These are phyloP conservation scores for Hirundichthys speculiger DNA, from an alignment of 2,113 vertebrate genomes.

Conservation along the genomic window DNA sequence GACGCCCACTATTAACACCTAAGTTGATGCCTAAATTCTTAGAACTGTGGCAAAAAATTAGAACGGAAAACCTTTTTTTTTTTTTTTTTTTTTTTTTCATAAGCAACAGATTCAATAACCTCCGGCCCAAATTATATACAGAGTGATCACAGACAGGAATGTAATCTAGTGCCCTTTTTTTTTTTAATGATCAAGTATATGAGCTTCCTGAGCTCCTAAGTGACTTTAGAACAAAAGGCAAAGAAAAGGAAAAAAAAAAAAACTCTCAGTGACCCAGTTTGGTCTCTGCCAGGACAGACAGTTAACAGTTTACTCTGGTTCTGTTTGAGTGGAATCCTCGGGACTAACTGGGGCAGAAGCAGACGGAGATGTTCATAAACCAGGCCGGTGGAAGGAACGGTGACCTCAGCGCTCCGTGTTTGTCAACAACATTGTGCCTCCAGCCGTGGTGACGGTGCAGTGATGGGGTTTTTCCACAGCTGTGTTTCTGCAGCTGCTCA, in stretches of 20 bases:
- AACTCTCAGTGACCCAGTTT: conserved; percentile 51
- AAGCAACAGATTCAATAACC: conserved; percentile 9
- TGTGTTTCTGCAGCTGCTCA: background rate
- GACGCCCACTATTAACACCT: no score
- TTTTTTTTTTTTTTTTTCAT: no score
- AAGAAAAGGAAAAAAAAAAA: background rate
- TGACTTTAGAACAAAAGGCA: conserved; percentile 10
- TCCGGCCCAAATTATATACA: conserved; percentile 29
- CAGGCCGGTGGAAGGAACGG: conserved; percentile 31
- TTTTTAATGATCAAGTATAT: conserved; percentile 4
- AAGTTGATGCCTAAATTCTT: conserved; percentile 21
- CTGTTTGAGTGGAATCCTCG: conserved; percentile 29
- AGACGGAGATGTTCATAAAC: conserved; percentile 30
- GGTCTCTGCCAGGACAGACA: conserved; percentile 34
- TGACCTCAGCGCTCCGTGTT: conserved; percentile 30
- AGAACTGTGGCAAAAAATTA: conserved; percentile 21
- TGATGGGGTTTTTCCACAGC: conserved; percentile 31
- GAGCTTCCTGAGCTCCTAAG: background rate
- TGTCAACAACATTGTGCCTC: conserved; percentile 54
- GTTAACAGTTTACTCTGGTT: conserved; percentile 26
- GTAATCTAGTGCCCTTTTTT: background rate
- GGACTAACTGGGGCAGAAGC: conserved; percentile 32
- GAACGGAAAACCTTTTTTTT: conserved; percentile 22
- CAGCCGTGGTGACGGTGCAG: conserved; percentile 8
- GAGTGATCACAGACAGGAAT: conserved; percentile 3